Conservation (phyloP, 2,113 vertebrate genomes). For the Mormyrus lacerda region DNA sequence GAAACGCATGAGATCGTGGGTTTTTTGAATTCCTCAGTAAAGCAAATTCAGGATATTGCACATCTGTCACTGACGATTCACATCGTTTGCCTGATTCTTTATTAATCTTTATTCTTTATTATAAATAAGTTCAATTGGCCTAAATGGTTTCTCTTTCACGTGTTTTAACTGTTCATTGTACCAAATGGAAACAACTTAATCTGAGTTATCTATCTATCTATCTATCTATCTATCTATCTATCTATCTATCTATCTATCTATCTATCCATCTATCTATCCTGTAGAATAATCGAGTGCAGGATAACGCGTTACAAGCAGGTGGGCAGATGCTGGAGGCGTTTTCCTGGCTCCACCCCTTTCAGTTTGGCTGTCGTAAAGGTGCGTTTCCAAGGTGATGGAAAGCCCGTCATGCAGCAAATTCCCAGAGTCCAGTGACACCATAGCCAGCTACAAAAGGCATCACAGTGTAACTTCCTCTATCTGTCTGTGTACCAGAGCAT, state of each 20-base stretch:
- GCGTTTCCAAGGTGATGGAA: not conserved
- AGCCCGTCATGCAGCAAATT: not conserved
- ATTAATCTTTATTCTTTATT: not conserved
- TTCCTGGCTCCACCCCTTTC: not conserved
- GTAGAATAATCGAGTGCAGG: too few species aligned
- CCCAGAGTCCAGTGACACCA: not conserved
- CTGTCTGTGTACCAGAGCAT: not conserved
- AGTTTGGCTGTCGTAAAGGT: not conserved
- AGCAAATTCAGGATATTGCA: not conserved
- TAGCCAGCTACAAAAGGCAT: not conserved
- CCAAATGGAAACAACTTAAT: not conserved
- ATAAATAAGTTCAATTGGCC: not conserved
- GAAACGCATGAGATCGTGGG: not conserved
- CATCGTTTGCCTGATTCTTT: not conserved
- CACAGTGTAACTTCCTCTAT: not conserved
- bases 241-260: too few species aligned
- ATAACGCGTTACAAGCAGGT: not conserved
- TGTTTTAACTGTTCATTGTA: not conserved
- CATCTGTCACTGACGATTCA: not conserved
- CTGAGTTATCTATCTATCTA: not conserved
- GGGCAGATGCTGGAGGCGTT: not conserved
- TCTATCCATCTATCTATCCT: not conserved
- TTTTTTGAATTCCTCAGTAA: not conserved
- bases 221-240: too few species aligned
- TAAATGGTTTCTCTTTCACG: not conserved